Evolutionary conservation across 1,140 invertebrate species (phyloP).

Genomic region (Magallana angulata): DNA sequence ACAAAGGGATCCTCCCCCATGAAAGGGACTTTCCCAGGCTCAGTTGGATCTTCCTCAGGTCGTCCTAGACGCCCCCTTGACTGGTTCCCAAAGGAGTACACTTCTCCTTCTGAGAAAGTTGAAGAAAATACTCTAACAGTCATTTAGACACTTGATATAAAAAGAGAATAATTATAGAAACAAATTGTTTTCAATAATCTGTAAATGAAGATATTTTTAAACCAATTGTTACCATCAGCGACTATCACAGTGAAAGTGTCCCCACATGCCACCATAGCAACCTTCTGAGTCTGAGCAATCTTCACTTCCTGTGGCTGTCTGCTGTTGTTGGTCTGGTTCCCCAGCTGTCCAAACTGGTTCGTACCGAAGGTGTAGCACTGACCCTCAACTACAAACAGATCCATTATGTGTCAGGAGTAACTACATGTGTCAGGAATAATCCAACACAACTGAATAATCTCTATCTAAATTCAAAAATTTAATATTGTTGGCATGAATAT

Average conservation of each 20-base stretch:
- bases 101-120: conserved; percentile 69
- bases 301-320: conserved; percentile 68
- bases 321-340: conserved; percentile 65
- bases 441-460: too few relatives aligned
- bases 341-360: conserved; percentile 80
- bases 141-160: neutral
- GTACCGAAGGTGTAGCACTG: conserved; percentile 77
- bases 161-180: neutral
- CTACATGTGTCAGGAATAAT: too few relatives aligned
- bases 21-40: conserved; percentile 70
- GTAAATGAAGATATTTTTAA: neutral
- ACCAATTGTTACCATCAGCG: conserved; percentile 77
- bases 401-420: too few relatives aligned
- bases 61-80: conserved; percentile 75
- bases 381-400: conserved; percentile 69
- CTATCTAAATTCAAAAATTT: too few relatives aligned
- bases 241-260: conserved; percentile 86
- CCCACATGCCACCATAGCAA: conserved; percentile 81
- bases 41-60: conserved; percentile 63
- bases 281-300: conserved; percentile 61
- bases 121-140: neutral
- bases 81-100: conserved; percentile 77
- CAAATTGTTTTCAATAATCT: too few relatives aligned
- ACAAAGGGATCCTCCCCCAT: conserved; percentile 67
- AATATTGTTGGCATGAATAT: too few relatives aligned